A percentile compares a stretch with the other conserved stretches of the same genome.
These are phyloP conservation scores for Mus minutoides DNA, from an alignment of 2,797 vertebrate genomes.

Conservation along the genomic window DNA sequence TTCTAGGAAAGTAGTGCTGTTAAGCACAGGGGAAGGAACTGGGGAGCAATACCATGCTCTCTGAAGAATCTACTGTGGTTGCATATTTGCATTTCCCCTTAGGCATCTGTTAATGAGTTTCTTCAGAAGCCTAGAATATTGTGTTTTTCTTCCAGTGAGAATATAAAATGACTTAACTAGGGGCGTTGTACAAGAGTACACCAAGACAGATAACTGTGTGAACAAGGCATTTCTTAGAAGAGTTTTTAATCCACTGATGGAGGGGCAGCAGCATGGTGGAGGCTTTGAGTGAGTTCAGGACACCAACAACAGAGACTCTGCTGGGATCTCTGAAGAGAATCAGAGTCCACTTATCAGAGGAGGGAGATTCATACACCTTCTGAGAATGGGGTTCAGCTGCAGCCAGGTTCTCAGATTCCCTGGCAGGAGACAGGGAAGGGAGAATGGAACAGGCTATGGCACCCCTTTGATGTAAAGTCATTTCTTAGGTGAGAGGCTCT, in stretches of 20 bases:
- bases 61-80: not conserved
- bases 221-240: not conserved
- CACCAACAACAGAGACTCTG: not conserved
- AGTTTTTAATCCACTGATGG: not conserved
- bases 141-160: conserved; percentile 61
- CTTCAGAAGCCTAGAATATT: not conserved
- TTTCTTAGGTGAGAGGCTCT: not conserved
- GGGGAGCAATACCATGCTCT: conserved; percentile 3
- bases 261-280: not conserved
- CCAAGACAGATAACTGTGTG: not conserved
- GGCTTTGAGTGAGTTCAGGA: not conserved
- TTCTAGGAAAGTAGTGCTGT: conserved; percentile 38
- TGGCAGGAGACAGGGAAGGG: not conserved
- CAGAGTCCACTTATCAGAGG: not conserved
- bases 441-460: not conserved
- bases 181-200: not conserved
- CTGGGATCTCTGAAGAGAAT: not conserved
- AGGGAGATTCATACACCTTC: not conserved
- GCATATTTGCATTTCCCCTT: conserved; percentile 57
- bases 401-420: not conserved
- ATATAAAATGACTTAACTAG: conserved; percentile 55
- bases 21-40: not conserved
- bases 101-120: conserved; percentile 22
- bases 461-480: not conserved
- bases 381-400: not conserved